Base-by-base conservation (phyloP, 2,888 invertebrate species). In the Ernsta delagoae region DNA sequence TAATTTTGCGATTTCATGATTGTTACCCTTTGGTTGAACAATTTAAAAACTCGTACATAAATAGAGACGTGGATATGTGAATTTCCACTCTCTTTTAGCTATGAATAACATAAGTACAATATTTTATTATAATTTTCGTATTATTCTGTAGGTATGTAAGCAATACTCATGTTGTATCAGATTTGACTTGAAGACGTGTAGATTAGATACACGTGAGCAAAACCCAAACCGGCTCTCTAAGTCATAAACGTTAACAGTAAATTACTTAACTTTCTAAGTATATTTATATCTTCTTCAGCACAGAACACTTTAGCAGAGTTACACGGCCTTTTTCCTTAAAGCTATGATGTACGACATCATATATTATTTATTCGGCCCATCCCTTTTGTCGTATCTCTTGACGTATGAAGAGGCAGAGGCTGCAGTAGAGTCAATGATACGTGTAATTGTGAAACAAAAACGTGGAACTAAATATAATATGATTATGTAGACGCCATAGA, bases 271-370 rank as follows among this genome's bases (percentile, higher is more conserved):
- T 48, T 48, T 39, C 48, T 12, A 5, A 48, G 48, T 48, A 12
- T 48, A 48, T 48, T 12, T 48, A 48, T 48, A 48, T 12, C 48
- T 5, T 48, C 48, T 48, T 48, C 12, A 12, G 2, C 48, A 12
- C 48, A 48, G 48, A 48, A 48, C 48, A 48, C 48, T 48, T 48
- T 12, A 48, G n/a, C n/a, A 11, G n/a, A 45, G n/a, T 45, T 45
- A 45, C n/a, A 48, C 12, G 48, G 12, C 48, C 12, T 48, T 48
- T 48, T 48, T 48, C 48, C 48, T 48, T 3, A 12, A 48, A n/a
- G 9, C 48, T 12, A 48, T 48, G 9, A 12, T 48, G 11, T 48
- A 48, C 5, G 45, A 12, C 45, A 48, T 48, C 45, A 12, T 48
- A 48, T 48, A 12, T 48, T 48, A 48, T 48, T 48, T 48, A 48